Evolutionary conservation across 2,797 vertebrate genomes (phyloP).

Genomic region (Chrysocyon brachyurus): DNA sequence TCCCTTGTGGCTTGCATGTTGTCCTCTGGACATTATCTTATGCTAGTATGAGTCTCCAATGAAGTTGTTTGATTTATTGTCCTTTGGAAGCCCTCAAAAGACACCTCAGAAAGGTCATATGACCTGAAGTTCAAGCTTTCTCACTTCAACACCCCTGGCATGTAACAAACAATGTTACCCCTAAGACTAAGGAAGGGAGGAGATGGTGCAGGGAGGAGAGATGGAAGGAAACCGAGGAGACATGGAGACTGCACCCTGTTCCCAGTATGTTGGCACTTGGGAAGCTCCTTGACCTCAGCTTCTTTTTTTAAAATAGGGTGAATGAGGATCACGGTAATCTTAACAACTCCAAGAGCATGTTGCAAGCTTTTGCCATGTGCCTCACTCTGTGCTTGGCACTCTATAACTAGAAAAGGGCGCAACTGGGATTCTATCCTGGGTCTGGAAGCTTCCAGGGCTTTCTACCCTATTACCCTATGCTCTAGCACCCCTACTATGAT

Average conservation of each 20-base stretch:
- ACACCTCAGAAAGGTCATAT: not conserved
- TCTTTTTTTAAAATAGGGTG: not conserved
- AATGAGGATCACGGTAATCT: not conserved
- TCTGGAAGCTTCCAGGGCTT: not conserved
- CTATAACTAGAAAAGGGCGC: not conserved
- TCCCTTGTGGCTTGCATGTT: not conserved
- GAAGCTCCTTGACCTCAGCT: not conserved
- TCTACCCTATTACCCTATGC: not conserved
- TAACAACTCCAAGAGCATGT: not conserved
- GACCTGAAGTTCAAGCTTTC: not conserved
- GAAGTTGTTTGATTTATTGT: not conserved
- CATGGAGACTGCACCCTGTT: not conserved
- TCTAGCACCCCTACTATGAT: rapidly evolving
- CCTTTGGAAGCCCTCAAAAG: not conserved
- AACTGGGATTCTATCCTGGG: not conserved
- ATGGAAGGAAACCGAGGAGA: not conserved
- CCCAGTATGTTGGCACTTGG: not conserved
- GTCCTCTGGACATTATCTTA: not conserved
- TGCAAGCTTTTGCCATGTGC: not conserved
- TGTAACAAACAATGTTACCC: not conserved
- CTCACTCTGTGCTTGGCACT: not conserved
- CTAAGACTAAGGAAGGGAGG: not conserved
- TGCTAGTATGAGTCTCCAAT: not conserved
- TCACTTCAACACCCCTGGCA: not conserved
- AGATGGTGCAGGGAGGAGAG: not conserved